Evolutionary conservation across 2,113 vertebrate genomes (phyloP).

Genomic region (Toxotes chatareus): DNA sequence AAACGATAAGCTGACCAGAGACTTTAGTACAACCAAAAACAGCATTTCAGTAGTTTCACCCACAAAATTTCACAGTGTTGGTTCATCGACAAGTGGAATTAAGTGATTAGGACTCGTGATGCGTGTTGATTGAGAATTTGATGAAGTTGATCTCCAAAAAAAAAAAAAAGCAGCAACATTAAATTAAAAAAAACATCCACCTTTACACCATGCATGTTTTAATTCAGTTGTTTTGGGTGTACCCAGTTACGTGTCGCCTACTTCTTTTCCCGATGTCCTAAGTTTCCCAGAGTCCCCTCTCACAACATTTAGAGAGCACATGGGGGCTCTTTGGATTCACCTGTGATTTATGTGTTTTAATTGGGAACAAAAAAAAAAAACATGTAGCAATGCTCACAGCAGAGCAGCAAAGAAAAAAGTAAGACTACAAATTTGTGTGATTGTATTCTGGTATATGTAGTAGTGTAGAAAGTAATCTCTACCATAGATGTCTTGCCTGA

Average conservation of each 20-base stretch:
- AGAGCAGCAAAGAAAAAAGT: not conserved
- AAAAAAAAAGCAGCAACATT: not conserved
- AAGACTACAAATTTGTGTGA: too few relatives aligned
- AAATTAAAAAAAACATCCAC: not conserved
- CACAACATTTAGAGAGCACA: not conserved
- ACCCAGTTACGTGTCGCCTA: not conserved
- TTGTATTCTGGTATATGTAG: slow-evolving; percentile 27
- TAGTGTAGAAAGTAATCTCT: not conserved
- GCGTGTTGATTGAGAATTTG: not conserved
- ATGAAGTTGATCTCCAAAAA: not conserved
- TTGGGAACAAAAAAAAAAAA: not conserved
- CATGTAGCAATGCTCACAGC: not conserved
- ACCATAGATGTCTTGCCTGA: not conserved
- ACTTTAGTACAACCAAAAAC: not conserved
- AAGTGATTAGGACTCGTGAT: not conserved
- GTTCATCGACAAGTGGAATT: not conserved
- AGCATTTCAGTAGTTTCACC: slow-evolving; percentile 1
- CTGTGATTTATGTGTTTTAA: not conserved
- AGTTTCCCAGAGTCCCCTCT: slow-evolving; percentile 5
- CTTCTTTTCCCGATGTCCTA: not conserved
- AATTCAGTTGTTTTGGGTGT: not conserved
- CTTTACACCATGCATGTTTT: not conserved
- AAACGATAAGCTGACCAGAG: not conserved
- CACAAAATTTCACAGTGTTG: not conserved
- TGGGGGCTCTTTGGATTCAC: not conserved